These are phyloP conservation scores for Eucriotettix oculatus DNA, from an alignment of 2,888 invertebrate species.

Conservation along the genomic window DNA sequence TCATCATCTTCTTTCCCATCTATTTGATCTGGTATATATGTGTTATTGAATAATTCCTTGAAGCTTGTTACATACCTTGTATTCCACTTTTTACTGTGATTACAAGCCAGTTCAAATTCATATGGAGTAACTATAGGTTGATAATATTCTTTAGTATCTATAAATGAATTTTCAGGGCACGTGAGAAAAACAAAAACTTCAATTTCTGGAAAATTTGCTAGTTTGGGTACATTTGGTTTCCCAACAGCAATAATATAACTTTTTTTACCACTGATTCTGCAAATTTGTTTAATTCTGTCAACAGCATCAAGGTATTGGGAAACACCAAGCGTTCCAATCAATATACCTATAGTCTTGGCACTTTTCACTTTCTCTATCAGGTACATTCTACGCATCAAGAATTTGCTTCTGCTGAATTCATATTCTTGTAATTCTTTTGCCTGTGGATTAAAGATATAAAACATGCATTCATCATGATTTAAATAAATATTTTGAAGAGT, in stretches of 20 bases:
- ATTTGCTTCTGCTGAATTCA: constrained; percentile 29
- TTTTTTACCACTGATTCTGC: constrained; percentile 63
- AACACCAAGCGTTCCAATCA: constrained; percentile 82
- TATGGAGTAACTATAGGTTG: constrained; percentile 82
- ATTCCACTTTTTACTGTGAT: constrained; percentile 24
- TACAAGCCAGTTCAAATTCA: constrained; percentile 60
- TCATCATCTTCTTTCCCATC: constrained; percentile 21
- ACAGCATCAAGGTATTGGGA: constrained; percentile 61
- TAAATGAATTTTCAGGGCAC: constrained; percentile 71
- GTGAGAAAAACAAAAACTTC: constrained; percentile 84
- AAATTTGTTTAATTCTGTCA: constrained; percentile 50
- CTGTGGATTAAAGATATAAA: constrained; percentile 2
- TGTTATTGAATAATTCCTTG: constrained; percentile 51
- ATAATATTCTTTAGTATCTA: constrained; percentile 72
- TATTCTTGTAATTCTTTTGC: not conserved
- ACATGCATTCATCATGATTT: not conserved
- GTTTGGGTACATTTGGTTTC: constrained; percentile 83
- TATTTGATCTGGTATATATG: constrained; percentile 20
- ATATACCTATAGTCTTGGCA: constrained; percentile 68
- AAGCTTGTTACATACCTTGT: constrained; percentile 58
- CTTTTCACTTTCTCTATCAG: constrained; percentile 85
- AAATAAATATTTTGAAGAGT: constrained; percentile 37
- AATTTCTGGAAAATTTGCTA: constrained; percentile 89
- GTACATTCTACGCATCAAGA: constrained; percentile 65
- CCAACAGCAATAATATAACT: constrained; percentile 86